Evolutionary conservation across 2,797 vertebrate species (phyloP).

Genomic region (Brachyrhaphis roseni): DNA sequence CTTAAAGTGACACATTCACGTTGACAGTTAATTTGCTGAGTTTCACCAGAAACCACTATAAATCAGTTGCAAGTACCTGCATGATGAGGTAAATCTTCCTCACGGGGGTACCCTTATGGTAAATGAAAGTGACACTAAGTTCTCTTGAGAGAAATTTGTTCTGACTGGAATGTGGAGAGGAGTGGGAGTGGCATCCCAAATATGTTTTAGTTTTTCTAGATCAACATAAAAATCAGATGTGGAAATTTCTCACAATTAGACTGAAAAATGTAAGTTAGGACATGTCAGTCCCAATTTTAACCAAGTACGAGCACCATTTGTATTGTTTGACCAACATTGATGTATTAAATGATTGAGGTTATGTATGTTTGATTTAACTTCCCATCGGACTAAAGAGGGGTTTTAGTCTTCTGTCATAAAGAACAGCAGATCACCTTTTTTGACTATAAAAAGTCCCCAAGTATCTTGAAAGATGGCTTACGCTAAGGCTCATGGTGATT

Average conservation of each 20-base stretch:
- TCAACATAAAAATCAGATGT: background rate
- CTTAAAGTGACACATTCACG: slow-evolving; percentile 64
- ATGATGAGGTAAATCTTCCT: slow-evolving; percentile 55
- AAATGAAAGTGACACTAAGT: slow-evolving; percentile 44
- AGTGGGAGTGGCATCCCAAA: background rate
- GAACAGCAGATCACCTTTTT: background rate
- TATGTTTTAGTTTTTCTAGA: slow-evolving; percentile 17
- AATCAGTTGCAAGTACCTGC: slow-evolving; percentile 64
- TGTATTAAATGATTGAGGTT: background rate
- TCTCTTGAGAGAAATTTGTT: slow-evolving; percentile 34
- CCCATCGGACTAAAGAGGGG: background rate
- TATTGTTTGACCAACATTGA: background rate
- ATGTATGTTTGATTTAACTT: background rate
- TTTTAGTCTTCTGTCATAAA: background rate
- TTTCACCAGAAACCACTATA: slow-evolving; percentile 54
- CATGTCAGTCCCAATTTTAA: background rate
- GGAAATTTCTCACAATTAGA: slow-evolving; percentile 11
- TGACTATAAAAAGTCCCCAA: background rate
- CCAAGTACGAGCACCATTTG: background rate
- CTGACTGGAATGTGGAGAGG: slow-evolving; percentile 7
- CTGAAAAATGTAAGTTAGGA: slow-evolving; percentile 7
- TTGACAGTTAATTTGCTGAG: slow-evolving; percentile 74
- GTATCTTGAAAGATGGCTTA: background rate
- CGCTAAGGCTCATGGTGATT: background rate
- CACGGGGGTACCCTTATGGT: slow-evolving; percentile 44